These are phyloP conservation scores for Drosophila kanapiae DNA, from an alignment of 1,140 invertebrate genomes.

Conservation along the genomic window DNA sequence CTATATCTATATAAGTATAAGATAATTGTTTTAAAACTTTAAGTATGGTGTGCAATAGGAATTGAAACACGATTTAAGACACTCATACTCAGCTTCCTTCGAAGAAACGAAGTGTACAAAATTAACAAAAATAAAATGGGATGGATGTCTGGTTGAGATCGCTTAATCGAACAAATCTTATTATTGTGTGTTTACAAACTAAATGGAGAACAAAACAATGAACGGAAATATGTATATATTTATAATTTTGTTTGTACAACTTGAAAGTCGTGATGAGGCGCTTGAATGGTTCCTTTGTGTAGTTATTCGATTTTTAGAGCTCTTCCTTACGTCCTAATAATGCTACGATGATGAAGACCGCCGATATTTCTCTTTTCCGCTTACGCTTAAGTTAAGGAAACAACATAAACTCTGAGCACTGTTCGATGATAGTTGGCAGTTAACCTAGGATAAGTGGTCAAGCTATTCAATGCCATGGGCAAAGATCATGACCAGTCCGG, in stretches of 20 bases:
- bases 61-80: constrained; percentile 54
- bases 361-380: constrained; percentile 12
- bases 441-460: constrained; percentile 52
- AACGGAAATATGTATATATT: constrained; percentile 25
- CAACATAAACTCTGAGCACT: constrained; percentile 80
- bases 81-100: constrained; percentile 41
- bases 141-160: constrained; percentile 56
- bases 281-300: constrained; percentile 58
- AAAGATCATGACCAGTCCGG: constrained; percentile 99
- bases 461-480: constrained; percentile 95
- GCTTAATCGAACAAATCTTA: constrained; percentile 56
- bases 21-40: constrained; percentile 33
- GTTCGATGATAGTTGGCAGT: constrained; percentile 51
- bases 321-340: constrained; percentile 38
- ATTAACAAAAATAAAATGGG: constrained; percentile 61
- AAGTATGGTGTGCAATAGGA: constrained; percentile 60
- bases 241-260: constrained; percentile 60
- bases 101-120: constrained; percentile 39
- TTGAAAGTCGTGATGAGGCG: constrained; percentile 71
- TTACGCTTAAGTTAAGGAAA: constrained; percentile 66
- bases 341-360: constrained; percentile 38
- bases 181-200: constrained; percentile 42
- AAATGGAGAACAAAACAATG: constrained; percentile 42
- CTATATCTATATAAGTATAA: constrained; percentile 34
- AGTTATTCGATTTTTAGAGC: constrained; percentile 40